Evolutionary conservation across 2,888 invertebrate species (phyloP).

Genomic region (Rotaria magnacalcarata): DNA sequence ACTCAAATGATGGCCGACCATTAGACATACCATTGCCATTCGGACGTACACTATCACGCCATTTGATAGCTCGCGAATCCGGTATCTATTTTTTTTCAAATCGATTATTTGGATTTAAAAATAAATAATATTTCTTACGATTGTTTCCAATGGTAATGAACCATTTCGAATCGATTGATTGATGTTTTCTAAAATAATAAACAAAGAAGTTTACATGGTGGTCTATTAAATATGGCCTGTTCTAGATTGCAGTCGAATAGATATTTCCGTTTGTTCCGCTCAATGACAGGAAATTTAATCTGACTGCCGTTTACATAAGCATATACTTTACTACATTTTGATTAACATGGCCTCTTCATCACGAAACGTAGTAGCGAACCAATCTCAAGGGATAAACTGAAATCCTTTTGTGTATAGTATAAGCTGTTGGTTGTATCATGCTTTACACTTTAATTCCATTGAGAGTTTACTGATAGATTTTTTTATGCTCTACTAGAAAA

Average conservation of each 20-base stretch:
- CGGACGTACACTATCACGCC: conserved; percentile 8
- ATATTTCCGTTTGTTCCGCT: no score
- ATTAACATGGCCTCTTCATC: background rate
- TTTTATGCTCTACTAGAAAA: background rate
- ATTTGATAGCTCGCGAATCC: background rate
- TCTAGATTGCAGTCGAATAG: no score
- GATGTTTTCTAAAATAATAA: background rate
- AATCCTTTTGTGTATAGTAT: background rate
- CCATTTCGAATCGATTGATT: background rate
- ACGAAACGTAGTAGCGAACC: background rate
- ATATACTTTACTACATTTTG: background rate
- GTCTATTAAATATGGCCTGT: no score
- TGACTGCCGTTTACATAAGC: background rate
- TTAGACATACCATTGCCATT: background rate
- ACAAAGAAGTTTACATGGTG: background rate
- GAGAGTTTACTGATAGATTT: background rate
- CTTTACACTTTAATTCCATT: background rate
- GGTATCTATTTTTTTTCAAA: background rate
- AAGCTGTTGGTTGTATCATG: background rate
- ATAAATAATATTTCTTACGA: background rate
- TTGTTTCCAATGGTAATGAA: background rate
- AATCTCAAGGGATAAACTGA: background rate
- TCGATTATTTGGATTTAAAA: no score
- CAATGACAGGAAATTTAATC: background rate
- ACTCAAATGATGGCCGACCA: conserved; percentile 1